Evolutionary conservation across 2,888 invertebrate species (phyloP), one percentile per base, ranked within the genome.

Genomic region (Hedychridium roseum): DNA sequence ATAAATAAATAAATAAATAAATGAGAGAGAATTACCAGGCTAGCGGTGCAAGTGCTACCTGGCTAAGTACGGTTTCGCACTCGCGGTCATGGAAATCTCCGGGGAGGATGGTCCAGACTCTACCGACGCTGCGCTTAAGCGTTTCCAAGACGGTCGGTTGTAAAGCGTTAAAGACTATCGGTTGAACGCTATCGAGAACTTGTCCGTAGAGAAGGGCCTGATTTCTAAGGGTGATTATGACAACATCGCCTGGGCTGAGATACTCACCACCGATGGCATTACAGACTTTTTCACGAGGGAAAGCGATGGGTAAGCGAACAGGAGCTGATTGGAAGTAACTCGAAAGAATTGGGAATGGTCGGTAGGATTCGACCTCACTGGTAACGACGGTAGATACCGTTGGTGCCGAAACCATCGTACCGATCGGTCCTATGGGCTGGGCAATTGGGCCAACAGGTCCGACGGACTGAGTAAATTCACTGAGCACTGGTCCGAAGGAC

Each of bases 191-290:
- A 15, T 64, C 59, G 5, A 32, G 1, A 9, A 66, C 40, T 30
- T 35, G 46, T 17, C 66, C 65, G 2, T 51, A 14, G 34, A 70
- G 44, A 1, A 23, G 30, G 7, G 40, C 26, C 6, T 46, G 50
- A 16, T 50, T 48, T 5, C 31, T 60, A 4, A 60, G 17, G 14
- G 43, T 32, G 9, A 70, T 39, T 7, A 50, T 36, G 2, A 71
- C 40, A 1, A 51, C 11, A 17, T 71, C 68, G 17, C 64, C 68
- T 15, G 64, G 53, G 27, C 14, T 2, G 1, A 66, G 9, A 15
- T 3, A 15, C 1, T 42, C 36, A 1, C 49, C 44, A 7, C 57
- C 55, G 2, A 70, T 11, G 12, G 54, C 54, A 2, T 43, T 5
- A 4, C 35, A 4, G 2, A 57, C 28, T 14, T 64, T 52, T 2